Conservation (phyloP, 2,797 vertebrate species). For the Chaenodraco wilsoni region DNA sequence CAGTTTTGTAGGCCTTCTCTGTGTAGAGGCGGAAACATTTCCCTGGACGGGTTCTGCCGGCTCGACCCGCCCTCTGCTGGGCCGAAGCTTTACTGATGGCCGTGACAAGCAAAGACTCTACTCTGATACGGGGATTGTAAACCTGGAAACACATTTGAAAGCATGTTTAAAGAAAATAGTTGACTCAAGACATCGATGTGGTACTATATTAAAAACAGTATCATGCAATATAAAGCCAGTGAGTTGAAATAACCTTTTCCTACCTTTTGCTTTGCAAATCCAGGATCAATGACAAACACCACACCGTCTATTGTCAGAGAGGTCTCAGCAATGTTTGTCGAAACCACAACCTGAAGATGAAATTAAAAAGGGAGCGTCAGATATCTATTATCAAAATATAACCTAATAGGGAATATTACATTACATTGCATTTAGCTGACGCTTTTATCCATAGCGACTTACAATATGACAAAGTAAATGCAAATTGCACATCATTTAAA, state of each 20-base stretch:
- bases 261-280: slow-evolving; percentile 99
- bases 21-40: slow-evolving; percentile 98
- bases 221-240: neutral
- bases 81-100: slow-evolving; percentile 99
- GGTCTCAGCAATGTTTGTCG: slow-evolving; percentile 98
- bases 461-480: neutral
- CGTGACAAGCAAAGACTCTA: slow-evolving; percentile 96
- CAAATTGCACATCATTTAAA: neutral
- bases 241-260: neutral
- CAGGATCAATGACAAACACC: slow-evolving; percentile 98
- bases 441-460: too few relatives aligned
- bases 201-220: neutral
- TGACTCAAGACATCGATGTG: neutral
- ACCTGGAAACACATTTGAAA: slow-evolving; percentile 83
- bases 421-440: too few relatives aligned
- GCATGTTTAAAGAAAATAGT: neutral
- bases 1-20: slow-evolving; percentile 98
- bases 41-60: slow-evolving; percentile 95
- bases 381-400: neutral
- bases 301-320: slow-evolving; percentile 98
- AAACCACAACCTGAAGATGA: slow-evolving; percentile 92
- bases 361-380: neutral
- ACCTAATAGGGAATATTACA: neutral
- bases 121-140: slow-evolving; percentile 97
- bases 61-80: slow-evolving; percentile 97